A percentile compares a stretch with the other conserved stretches of the same genome.
Conservation (phyloP, 30 jellyfish, hydroid and myxozoan genomes). For the Morbakka virulenta region DNA sequence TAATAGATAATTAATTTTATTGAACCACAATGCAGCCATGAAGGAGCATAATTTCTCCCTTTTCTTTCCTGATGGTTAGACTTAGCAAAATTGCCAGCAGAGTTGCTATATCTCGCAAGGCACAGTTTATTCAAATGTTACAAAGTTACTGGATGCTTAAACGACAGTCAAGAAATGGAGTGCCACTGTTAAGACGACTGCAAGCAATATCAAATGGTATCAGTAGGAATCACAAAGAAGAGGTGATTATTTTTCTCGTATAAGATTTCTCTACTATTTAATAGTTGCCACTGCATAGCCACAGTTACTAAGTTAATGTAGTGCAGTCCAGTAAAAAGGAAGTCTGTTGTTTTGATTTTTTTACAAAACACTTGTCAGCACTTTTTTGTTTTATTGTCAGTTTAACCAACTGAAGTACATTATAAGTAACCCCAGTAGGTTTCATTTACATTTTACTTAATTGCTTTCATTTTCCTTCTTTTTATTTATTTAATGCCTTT, state of each 20-base stretch:
- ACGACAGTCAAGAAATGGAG: constrained; percentile 97
- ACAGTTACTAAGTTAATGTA: not conserved
- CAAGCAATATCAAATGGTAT: constrained; percentile 88
- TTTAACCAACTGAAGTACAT: too few relatives aligned
- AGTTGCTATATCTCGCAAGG: constrained; percentile 90
- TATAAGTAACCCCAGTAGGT: too few relatives aligned
- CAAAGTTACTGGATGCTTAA: constrained; percentile 98
- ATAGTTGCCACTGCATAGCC: not conserved
- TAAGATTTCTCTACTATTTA: not conserved
- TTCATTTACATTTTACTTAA: too few relatives aligned
- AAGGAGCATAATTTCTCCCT: too few relatives aligned
- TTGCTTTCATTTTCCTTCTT: not conserved
- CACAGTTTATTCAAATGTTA: constrained; percentile 87
- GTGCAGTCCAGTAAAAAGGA: not conserved
- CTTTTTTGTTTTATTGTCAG: too few relatives aligned
- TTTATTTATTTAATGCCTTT: not conserved
- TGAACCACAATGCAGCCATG: too few relatives aligned
- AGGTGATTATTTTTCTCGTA: constrained; percentile 29
- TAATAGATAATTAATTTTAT: too few relatives aligned
- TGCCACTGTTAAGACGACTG: constrained; percentile 88
- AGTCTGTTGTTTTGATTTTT: constrained; percentile 1
- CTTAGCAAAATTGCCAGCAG: constrained; percentile 88
- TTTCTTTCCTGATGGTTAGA: too few relatives aligned
- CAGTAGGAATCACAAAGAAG: constrained; percentile 66
- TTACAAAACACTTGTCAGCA: not conserved